Base-by-base conservation (phyloP, 2,113 vertebrate genomes). In the Centropus unirufus region DNA sequence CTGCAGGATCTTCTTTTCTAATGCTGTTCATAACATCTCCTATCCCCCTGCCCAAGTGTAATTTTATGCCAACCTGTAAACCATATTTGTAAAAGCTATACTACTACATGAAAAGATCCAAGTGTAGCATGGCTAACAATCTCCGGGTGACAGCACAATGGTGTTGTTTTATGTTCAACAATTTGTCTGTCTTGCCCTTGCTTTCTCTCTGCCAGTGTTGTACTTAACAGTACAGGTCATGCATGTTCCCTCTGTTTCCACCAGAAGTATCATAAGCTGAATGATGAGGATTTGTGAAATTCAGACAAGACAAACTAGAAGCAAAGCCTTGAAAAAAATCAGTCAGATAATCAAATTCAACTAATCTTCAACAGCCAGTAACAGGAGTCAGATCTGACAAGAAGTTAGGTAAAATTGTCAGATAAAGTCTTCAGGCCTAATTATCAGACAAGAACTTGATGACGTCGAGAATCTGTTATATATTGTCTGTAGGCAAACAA, bases 11-110 rank as follows among this genome's bases (percentile, higher is more conserved):
- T 82, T 87, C 27, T 67, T 17, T 62, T n/a, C 20, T 44, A 30
- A 42, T n/a, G 30, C 1, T 57, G 23, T 44, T 27, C 3, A 2
- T 39, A 27, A 11, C 1, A 0, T 27, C n/a, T 36, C 11, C 32
- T 46, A 32, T 40, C 30, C 6, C 58, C 8, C 22, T 68, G 24
- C 9, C 40, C 17, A 46, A 78, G 24, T 0, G 0, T 27, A 51
- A 4, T 36, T 22, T 74, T 81, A 52, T 58, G 24, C 4, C 5
- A 42, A 42, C 4, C 14, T 47, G 12, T 32, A 76, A 76, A 42
- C 3, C 12, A 21, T 23, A 47, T 64, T 46, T 59, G 8, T 63
- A 59, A 74, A 80, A 76, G 21, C 8, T 63, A 47, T 32, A 17
- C 27, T 52, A 26, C n/a, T 46, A 34, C 11, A 20, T 58, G 36